A percentile compares a stretch with the other conserved stretches of the same genome.
Conservation (phyloP, 2,888 invertebrate genomes). For the Troides aeacus region DNA sequence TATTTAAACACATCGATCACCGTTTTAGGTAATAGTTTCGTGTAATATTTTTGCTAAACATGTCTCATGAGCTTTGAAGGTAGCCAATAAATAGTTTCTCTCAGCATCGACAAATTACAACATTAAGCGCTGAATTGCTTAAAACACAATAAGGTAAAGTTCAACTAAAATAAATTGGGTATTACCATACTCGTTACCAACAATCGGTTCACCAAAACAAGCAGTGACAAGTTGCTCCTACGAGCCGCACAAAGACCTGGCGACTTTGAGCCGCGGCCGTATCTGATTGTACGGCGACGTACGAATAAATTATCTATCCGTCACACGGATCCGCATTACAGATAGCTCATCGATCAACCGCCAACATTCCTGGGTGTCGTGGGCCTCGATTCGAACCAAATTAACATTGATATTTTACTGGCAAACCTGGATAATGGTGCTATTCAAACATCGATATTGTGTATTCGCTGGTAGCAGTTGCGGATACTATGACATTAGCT, state of each 20-base stretch:
- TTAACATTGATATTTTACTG: conserved; percentile 43
- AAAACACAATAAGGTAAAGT: neutral
- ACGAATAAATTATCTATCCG: conserved; percentile 32
- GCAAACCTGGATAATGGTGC: conserved; percentile 30
- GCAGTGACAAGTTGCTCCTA: conserved; percentile 25
- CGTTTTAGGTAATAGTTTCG: too few species aligned
- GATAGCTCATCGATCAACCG: conserved; percentile 46
- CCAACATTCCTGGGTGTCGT: conserved; percentile 46
- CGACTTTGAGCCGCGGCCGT: conserved; percentile 27
- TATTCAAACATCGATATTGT: neutral
- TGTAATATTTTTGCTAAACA: too few species aligned
- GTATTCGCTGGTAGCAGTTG: neutral
- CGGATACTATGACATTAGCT: neutral
- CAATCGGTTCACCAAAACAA: conserved; percentile 21
- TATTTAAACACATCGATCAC: too few species aligned
- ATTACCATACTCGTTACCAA: conserved; percentile 12
- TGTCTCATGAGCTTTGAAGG: too few species aligned
- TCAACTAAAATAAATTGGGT: conserved; percentile 7
- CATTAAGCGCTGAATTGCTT: neutral
- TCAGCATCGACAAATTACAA: neutral
- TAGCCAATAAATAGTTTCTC: too few species aligned
- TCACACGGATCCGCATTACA: conserved; percentile 33
- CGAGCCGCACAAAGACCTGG: conserved; percentile 18
- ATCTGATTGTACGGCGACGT: conserved; percentile 26
- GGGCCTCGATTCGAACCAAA: conserved; percentile 51